These are phyloP conservation scores for Whitmania pigra DNA, from an alignment of 1,140 invertebrate species.

Conservation along the genomic window DNA sequence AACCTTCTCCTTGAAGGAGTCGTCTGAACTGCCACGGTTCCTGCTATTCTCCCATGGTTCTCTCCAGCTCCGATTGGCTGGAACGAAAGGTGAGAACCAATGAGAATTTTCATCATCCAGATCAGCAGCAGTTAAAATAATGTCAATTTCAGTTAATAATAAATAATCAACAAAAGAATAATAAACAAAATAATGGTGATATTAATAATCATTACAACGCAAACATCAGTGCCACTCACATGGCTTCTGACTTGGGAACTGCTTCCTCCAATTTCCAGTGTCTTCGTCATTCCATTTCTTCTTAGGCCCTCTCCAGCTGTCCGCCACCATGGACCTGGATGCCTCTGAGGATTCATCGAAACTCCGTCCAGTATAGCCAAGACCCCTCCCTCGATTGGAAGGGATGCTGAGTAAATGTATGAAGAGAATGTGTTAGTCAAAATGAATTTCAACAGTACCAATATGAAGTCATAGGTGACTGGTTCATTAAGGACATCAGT, in stretches of 20 bases:
- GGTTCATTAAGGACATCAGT: background rate
- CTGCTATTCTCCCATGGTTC: conserved; percentile 16
- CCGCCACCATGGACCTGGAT: conserved; percentile 32
- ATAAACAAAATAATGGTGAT: background rate
- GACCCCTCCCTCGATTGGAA: conserved; percentile 18
- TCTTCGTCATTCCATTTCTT: conserved; percentile 47
- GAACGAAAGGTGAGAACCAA: background rate
- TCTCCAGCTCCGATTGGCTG: conserved; percentile 16
- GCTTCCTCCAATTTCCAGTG: conserved; percentile 49
- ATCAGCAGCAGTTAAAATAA: background rate
- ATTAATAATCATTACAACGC: background rate
- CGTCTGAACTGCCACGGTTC: background rate
- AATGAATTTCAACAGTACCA: no score
- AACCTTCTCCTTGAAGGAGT: conserved; percentile 10
- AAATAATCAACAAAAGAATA: background rate
- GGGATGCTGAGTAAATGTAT: background rate
- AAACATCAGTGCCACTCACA: conserved; percentile 35
- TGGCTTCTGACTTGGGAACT: conserved; percentile 45
- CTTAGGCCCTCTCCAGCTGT: conserved; percentile 37
- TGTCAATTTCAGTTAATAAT: no score
- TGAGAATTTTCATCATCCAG: background rate
- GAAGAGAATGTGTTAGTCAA: background rate
- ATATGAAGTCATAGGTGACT: no score
- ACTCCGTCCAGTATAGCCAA: conserved; percentile 25
- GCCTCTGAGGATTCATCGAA: conserved; percentile 27